Conservation (phyloP, 2,888 invertebrate genomes). For the Apoderus coryli region DNA sequence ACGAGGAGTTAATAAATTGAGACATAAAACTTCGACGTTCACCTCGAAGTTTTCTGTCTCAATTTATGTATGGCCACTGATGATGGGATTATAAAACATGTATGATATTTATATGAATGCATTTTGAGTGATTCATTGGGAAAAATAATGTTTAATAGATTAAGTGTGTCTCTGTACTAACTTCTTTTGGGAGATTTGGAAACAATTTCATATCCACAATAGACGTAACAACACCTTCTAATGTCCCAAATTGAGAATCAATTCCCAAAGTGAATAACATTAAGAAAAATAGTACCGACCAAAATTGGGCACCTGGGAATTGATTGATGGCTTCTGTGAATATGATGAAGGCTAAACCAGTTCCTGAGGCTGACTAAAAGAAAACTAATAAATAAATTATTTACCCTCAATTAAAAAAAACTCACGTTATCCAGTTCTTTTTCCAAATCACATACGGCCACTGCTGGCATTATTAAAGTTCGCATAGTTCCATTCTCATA, state of each 20-base stretch:
- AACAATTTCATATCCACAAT: conserved; percentile 91
- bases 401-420: conserved; percentile 18
- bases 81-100: too few relatives aligned
- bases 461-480: conserved; percentile 44
- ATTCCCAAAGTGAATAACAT: conserved; percentile 95
- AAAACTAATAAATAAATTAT: conserved; percentile 9
- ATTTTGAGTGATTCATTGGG: too few relatives aligned
- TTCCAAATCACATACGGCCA: conserved; percentile 68
- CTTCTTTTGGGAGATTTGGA: conserved; percentile 65
- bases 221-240: conserved; percentile 92
- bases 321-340: conserved; percentile 97
- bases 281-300: conserved; percentile 91
- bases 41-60: too few relatives aligned
- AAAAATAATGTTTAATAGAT: too few relatives aligned
- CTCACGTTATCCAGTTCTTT: conserved; percentile 80
- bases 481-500: conserved; percentile 37
- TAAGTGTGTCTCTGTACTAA: conserved; percentile 4
- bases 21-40: too few relatives aligned
- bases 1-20: too few relatives aligned
- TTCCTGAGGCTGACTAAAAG: conserved; percentile 85
- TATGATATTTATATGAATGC: too few relatives aligned
- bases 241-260: conserved; percentile 90
- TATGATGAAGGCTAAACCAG: conserved; percentile 91
- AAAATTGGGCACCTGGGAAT: conserved; percentile 90
- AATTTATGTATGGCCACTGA: too few relatives aligned